Evolutionary conservation across 2,113 vertebrate genomes (phyloP), one percentile per base, ranked within the genome.

Genomic region (Xyliphius kryptos): DNA sequence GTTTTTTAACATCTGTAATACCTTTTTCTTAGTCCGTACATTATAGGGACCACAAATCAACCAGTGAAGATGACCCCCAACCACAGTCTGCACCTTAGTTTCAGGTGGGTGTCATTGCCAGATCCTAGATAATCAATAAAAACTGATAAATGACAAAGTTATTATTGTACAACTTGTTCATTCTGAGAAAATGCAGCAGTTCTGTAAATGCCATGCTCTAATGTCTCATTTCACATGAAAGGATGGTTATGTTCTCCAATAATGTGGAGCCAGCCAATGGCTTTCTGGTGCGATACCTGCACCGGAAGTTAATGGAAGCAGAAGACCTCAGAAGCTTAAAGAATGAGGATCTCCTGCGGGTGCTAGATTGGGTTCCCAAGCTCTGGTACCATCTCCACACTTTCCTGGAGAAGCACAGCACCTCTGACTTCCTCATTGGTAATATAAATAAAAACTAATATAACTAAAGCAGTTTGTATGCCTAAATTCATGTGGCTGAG

Each of bases 321-420:
- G 93, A 98, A 76, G 88, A 94, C 0, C 93, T 92, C 46, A 65
- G 82, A 71, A 95, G 84, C 0, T 80, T 93, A 75, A 91, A 89
- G 73, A 91, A 90, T 61, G 91, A 94, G 49, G 92, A 96, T 73
- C 84, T 98, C 63, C 87, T 97, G 51, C 86, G 87, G 46, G 92
- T 97, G 67, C 83, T 98, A 43, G 94, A 97, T 81, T 98, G 96
- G 96, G 91, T 98, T 47, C 94, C 96, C 71, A 92, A 95, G 75
- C 89, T 98, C 46, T 98, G 96, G 96, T 98, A 98, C 77, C 95
- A 98, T 63, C 88, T 98, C 59, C 96, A 98, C 80, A 87, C 96
- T 64, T 98, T 98, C 80, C 87, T 98, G 76, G 96, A 98, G 85
- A 97, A 97, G 76, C 94, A 98, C 85, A 97, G 96, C 85, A 98